Percentiles rank a stretch among this genome's conserved stretches.
Conservation (phyloP, 2,888 invertebrate species). For the Tromatobia lineatoria region DNA sequence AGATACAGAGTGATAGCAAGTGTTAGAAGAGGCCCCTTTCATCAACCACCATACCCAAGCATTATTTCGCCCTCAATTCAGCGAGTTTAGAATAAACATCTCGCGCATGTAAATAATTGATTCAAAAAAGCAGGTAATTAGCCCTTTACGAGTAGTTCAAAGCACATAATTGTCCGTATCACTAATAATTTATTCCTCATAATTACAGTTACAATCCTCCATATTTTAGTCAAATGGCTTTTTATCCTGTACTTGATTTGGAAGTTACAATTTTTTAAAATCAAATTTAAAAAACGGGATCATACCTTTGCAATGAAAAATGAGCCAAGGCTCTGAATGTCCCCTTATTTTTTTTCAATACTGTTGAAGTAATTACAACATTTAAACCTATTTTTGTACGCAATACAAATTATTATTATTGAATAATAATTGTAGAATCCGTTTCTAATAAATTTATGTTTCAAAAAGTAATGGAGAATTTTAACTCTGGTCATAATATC, state of each 20-base stretch:
- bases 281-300: not conserved
- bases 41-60: slow-evolving; percentile 14
- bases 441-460: too few species aligned
- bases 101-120: not conserved
- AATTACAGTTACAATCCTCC: not conserved
- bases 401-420: too few species aligned
- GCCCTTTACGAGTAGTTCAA: not conserved
- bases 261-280: too few species aligned
- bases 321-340: too few species aligned
- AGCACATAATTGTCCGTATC: not conserved
- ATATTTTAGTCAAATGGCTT: not conserved
- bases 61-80: not conserved
- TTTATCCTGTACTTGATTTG: too few species aligned
- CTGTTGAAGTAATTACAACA: too few species aligned
- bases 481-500: not conserved
- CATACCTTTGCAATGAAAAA: not conserved
- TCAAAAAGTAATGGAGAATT: too few species aligned
- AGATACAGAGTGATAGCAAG: slow-evolving; percentile 37
- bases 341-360: too few species aligned
- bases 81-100: not conserved
- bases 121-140: not conserved
- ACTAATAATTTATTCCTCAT: not conserved
- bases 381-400: too few species aligned
- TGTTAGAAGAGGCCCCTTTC: slow-evolving; percentile 26
- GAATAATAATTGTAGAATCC: too few species aligned